These are phyloP conservation scores for Eilema depressum DNA, from an alignment of 2,888 invertebrate genomes.

Conservation along the genomic window DNA sequence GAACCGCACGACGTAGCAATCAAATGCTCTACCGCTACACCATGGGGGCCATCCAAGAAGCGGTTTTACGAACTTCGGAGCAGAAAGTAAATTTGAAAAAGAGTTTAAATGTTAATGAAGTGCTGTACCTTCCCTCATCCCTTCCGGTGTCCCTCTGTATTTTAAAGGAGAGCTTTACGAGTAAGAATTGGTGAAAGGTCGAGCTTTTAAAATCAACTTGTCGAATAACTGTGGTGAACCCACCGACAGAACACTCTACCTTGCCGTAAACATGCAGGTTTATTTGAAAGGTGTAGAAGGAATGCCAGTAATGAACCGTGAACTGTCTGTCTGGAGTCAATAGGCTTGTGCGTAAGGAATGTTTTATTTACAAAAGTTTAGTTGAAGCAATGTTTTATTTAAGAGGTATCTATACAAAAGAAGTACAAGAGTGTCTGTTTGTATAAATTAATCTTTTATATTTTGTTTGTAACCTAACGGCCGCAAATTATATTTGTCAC, in stretches of 20 bases:
- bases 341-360: neutral
- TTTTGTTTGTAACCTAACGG: neutral
- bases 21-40: neutral
- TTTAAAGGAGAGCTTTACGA: conserved; percentile 19
- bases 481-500: neutral
- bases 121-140: conserved; percentile 13
- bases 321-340: conserved; percentile 3
- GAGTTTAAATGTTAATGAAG: conserved; percentile 26
- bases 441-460: neutral
- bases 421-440: neutral
- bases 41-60: no score
- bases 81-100: conserved; percentile 18
- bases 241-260: conserved; percentile 9
- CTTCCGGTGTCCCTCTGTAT: conserved; percentile 15
- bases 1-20: neutral
- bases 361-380: conserved; percentile 9
- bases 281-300: conserved; percentile 13
- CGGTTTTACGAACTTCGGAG: conserved; percentile 15
- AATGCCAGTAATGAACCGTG: conserved; percentile 18
- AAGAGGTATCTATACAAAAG: neutral
- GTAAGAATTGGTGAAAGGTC: conserved; percentile 15
- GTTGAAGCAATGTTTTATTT: neutral
- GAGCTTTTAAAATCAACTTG: conserved; percentile 21
- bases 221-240: conserved; percentile 22
- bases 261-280: conserved; percentile 17